Evolutionary conservation across 2,113 vertebrate genomes (phyloP), one percentile per base, ranked within the genome.

Genomic region (Sphyrna mokarran): DNA sequence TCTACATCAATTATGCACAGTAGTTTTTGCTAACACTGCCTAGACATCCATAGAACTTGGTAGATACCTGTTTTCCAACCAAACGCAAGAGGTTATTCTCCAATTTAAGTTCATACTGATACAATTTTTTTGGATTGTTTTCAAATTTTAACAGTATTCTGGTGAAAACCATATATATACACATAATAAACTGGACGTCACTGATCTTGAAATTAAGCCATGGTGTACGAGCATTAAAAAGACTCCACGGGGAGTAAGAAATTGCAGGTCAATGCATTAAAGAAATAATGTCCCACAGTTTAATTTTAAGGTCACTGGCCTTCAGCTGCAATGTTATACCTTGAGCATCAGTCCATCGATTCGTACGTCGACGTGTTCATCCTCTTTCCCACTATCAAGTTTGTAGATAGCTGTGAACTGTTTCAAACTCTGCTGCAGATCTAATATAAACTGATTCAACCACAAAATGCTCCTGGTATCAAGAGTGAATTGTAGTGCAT

Each of bases 341-440:
- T 99, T 99, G 61, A 99, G 97, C 99, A 99, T 99, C 95, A 99
- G 98, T 96, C 99, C 99, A 95, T 99, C 99, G 94, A 99, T 96
- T 97, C 98, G 98, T 96, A 99, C 96, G 97, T 99, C 99, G 48
- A 99, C 98, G 95, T 99, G 99, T 96, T 99, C 99, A 26, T 99
- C 99, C 0, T 98, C 98, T 96, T 99, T 99, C 97, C 99, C 98
- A 3, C 97, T 98, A 95, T 97, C 98, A 97, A 99, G 98, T 97
- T 99, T 99, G 97, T 99, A 99, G 96, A 99, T 98, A 96, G 99
- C 97, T 98, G 99, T 99, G 97, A 99, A 99, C 96, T 99, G 99
- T 97, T 97, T 98, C 97, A 99, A 98, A 97, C 98, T 99, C 96
- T 99, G 99, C 96, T 98, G 98, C 97, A 99, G 98, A 97, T 99